Base-by-base conservation (phyloP, 2,888 invertebrate species). In the Caenorhabditis doughertyi region DNA sequence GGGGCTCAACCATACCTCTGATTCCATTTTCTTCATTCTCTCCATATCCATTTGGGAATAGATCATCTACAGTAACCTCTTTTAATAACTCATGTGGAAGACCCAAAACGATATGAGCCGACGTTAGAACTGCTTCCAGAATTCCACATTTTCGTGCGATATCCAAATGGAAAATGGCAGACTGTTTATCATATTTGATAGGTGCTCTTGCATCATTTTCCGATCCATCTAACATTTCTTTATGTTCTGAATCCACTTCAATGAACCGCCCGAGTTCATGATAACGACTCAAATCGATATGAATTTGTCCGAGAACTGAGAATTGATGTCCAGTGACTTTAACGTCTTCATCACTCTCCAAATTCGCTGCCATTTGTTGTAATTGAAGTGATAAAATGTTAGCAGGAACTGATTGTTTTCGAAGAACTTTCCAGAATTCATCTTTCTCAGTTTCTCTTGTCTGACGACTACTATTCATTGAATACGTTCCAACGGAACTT, bases 211-310 rank as follows among this genome's bases (percentile, higher is more conserved):
- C 88, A 13, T 76, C 79, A 27, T 68, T 56, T 25, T 73, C 64
- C n/a, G 51, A 56, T 23, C 53, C 65, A 23, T 80, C 79, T n/a
- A 76, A 29, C 79, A 79, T 74, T 35, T 73, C 79, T 44, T 84
- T 81, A 29, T 81, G 64, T 25, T 84, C 86, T 18, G 68, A 49
- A 35, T 79, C 72, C 13, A 82, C 76, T 23, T 89, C 86, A 0
- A 90, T 88, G 86, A 93, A 94, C 16, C 94, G 92, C 11, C 93
- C 93, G 39, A 93, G 85, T 88, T 94, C 94, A 84, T 94, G 93
- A 89, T 94, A 94, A 84, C 93, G 93, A 18, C 93, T 93, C 88
- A 94, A 89, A 84, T 94, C 94, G 84, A 94, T 92, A 87, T 94
- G 94, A 65, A 94, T 93, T 92, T 93, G 93, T 65, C 93, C 93